These are phyloP conservation scores for Microtus oregoni DNA, from an alignment of 2,113 vertebrate species.

Conservation along the genomic window DNA sequence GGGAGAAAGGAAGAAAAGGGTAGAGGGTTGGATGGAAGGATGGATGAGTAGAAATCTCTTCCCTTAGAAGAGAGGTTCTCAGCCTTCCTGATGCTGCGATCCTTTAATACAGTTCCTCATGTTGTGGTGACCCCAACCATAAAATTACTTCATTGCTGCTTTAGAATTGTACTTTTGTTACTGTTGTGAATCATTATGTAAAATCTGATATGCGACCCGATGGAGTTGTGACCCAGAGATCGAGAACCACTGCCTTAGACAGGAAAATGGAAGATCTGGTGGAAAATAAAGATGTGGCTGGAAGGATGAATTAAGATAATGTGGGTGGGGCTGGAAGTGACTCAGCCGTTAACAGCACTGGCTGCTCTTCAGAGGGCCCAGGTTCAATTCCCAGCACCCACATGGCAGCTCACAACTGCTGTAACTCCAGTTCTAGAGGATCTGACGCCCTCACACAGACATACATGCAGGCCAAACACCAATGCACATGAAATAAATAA, in stretches of 20 bases:
- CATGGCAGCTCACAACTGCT: neutral
- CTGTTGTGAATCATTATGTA: neutral
- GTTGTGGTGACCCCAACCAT: neutral
- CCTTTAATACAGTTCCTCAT: neutral
- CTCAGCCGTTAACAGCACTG: neutral
- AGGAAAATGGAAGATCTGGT: neutral
- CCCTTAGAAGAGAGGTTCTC: neutral
- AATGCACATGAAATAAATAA: neutral
- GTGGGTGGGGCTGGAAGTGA: neutral
- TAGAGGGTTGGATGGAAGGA: neutral
- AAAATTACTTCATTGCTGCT: neutral
- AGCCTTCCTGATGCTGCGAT: neutral
- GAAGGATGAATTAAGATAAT: neutral
- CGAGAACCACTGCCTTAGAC: neutral
- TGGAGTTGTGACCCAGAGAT: neutral
- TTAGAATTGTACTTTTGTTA: neutral
- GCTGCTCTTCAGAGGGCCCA: neutral
- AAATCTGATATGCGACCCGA: neutral
- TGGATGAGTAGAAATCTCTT: neutral
- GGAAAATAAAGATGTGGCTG: neutral
- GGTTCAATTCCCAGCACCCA: neutral
- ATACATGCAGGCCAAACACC: neutral
- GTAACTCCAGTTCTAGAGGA: neutral
- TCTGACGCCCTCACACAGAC: neutral
- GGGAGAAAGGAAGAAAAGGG: neutral